A percentile compares a stretch with the other conserved stretches of the same genome.
phyloP scores from a whole-genome alignment of 1,140 invertebrate species.

The Diabrotica undecimpunctata region DNA sequence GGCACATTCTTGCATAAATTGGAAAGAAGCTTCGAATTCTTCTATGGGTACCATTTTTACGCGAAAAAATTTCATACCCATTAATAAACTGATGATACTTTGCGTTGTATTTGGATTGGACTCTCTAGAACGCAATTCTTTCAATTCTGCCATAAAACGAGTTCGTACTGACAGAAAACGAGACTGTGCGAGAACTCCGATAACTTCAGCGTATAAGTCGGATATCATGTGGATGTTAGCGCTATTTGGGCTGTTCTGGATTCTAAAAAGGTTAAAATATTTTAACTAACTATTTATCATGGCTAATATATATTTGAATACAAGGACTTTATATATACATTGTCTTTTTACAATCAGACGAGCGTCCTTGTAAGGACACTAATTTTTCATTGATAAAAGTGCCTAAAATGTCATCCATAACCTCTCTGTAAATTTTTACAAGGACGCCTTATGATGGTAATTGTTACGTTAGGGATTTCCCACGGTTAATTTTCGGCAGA shows the following conservation, averaged over 20 bases:
- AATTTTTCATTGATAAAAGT: too few species aligned
- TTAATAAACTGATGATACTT: constrained; percentile 93
- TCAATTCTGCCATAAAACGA: constrained; percentile 89
- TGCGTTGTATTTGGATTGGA: constrained; percentile 86
- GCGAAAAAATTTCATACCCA: constrained; percentile 99
- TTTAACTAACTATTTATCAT: background rate
- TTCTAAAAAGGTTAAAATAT: constrained; percentile 51
- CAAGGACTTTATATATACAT: too few species aligned
- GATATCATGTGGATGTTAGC: constrained; percentile 94
- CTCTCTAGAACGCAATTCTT: constrained; percentile 83
- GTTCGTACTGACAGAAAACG: constrained; percentile 90
- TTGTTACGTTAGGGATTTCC: too few species aligned
- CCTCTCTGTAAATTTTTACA: too few species aligned
- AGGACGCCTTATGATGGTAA: too few species aligned
- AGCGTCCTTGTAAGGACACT: too few species aligned
- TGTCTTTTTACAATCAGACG: too few species aligned
- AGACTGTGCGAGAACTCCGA: constrained; percentile 95
- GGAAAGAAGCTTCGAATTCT: constrained; percentile 98
- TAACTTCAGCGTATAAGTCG: constrained; percentile 97
- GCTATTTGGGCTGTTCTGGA: constrained; percentile 89
- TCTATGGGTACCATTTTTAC: constrained; percentile 96
- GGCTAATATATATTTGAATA: too few species aligned
- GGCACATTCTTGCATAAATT: constrained; percentile 97
- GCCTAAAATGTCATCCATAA: too few species aligned
- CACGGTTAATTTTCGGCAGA: too few species aligned